Conservation (phyloP, 2,888 invertebrate genomes). For the Biston betularia region DNA sequence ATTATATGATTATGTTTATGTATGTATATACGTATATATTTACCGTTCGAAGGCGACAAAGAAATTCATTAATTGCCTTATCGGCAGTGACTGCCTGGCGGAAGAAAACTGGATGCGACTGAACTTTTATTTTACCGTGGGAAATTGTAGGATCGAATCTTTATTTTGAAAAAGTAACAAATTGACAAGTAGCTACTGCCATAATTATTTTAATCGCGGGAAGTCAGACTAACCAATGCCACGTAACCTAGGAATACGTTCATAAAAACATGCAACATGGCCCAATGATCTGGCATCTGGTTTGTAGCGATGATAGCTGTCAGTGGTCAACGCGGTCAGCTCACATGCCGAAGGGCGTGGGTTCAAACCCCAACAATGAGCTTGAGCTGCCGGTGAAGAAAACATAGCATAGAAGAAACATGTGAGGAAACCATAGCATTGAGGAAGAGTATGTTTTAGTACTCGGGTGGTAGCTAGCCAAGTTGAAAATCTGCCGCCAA, state of each 20-base stretch:
- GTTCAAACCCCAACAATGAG: too few species aligned
- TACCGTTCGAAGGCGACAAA: conserved; percentile 1
- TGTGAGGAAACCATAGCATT: too few species aligned
- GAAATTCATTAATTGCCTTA: conserved; percentile 36
- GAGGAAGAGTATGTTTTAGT: too few species aligned
- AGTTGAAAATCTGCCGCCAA: too few species aligned
- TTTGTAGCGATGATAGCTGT: too few species aligned
- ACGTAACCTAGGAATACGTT: not conserved
- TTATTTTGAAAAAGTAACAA: not conserved
- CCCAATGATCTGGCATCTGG: too few species aligned
- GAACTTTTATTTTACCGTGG: conserved; percentile 39
- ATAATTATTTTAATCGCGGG: not conserved
- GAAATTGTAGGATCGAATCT: conserved; percentile 20
- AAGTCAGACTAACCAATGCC: not conserved
- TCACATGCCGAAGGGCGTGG: too few species aligned
- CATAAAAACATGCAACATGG: not conserved
- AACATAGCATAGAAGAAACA: too few species aligned
- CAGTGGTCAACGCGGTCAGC: too few species aligned
- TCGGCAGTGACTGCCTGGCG: conserved; percentile 33
- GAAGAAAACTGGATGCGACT: conserved; percentile 37
- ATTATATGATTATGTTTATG: too few species aligned
- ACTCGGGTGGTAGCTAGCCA: too few species aligned
- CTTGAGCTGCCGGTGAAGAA: too few species aligned
- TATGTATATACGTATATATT: conserved; percentile 1
- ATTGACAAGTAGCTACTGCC: not conserved